Evolutionary conservation across 2,797 vertebrate species (phyloP).

Genomic region (Thamnophis elegans): DNA sequence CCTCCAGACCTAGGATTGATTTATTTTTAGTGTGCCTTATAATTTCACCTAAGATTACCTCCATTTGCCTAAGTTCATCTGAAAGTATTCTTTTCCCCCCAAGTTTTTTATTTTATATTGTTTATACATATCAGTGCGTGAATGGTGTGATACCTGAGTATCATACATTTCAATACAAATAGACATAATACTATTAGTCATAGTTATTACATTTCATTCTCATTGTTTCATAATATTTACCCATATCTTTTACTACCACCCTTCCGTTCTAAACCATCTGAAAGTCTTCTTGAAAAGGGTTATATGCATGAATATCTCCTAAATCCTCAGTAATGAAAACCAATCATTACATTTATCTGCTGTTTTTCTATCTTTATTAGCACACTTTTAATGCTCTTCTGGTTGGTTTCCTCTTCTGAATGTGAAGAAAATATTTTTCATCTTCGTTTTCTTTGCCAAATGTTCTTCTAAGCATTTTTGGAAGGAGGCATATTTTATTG

Average conservation of each 20-base stretch:
- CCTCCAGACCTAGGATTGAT: not conserved
- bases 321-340: not conserved
- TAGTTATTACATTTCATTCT: too few relatives aligned
- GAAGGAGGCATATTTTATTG: not conserved
- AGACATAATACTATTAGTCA: too few relatives aligned
- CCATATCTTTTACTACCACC: too few relatives aligned
- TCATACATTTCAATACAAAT: too few relatives aligned
- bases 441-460: not conserved
- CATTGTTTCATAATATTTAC: too few relatives aligned
- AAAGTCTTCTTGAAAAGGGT: not conserved
- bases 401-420: not conserved
- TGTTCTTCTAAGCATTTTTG: not conserved
- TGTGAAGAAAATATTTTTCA: not conserved
- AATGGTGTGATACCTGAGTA: too few relatives aligned
- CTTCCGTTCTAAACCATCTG: not conserved
- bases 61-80: not conserved
- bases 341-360: not conserved
- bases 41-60: not conserved
- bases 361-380: not conserved
- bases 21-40: not conserved
- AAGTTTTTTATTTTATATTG: too few relatives aligned
- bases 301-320: not conserved
- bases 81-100: not conserved
- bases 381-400: not conserved
- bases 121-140: too few relatives aligned